Evolutionary conservation across 2,113 vertebrate species (phyloP).

Genomic region (Melanerpes formicivorus): DNA sequence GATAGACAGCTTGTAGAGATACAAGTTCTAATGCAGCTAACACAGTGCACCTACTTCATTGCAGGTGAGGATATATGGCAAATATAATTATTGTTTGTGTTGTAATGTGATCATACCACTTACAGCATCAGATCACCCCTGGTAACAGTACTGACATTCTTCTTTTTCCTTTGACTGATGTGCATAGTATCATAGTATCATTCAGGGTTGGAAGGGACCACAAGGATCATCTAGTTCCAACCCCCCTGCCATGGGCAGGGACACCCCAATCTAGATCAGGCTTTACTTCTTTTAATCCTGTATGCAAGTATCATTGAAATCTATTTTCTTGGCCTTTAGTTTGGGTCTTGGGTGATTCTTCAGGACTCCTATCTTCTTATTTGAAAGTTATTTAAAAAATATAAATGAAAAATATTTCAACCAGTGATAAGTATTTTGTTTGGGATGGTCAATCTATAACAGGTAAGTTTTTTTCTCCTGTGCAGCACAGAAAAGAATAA

Average conservation of each 20-base stretch:
- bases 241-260: no score
- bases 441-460: background rate
- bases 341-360: background rate
- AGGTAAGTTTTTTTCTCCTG: background rate
- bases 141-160: rapidly evolving
- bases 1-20: background rate
- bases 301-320: background rate
- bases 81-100: background rate
- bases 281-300: background rate
- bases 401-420: background rate
- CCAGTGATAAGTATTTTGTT: background rate
- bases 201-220: no score
- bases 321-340: background rate
- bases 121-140: background rate
- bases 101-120: background rate
- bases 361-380: background rate
- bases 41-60: background rate
- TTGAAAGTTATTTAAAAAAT: background rate
- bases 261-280: no score
- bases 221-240: no score
- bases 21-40: background rate
- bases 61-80: background rate
- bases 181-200: no score
- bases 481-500: background rate
- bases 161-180: background rate